Evolutionary conservation across 2,888 invertebrate species (phyloP), one percentile per base, ranked within the genome.

Genomic region (Cancer borealis): DNA sequence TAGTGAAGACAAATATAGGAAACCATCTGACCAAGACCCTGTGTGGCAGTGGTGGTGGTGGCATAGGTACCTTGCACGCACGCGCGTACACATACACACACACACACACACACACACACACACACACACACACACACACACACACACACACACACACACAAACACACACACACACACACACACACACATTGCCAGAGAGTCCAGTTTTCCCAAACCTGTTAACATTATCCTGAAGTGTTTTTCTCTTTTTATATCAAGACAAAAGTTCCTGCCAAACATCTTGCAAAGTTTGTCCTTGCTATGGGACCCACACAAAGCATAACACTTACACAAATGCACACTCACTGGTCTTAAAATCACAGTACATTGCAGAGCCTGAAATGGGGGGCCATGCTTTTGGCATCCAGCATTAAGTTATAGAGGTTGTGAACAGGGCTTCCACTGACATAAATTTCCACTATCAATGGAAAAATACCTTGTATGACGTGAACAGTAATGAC

Each of bases 311-410:
- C 91, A 92, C 49, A 92, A 92, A 94, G 92, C 92, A 94, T 92
- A 94, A 92, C 92, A 94, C 84, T 92, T 92, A 94, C 94, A 94
- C 92, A 91, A 92, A 89, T 94, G 92, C 94, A 94, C 94, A 94
- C 54, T 94, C 94, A 92, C 60, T 94, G 94, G 92, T 92, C 94
- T 94, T 94, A 89, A 84, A 94, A 94, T 94, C 94, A 94, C 94
- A 94, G 94, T 92, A 94, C 92, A 94, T 94, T 92, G 92, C 94
- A 94, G 94, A 94, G 94, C 94, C 94, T 94, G 94, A 92, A 92
- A 92, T 94, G 92, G 94, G 94, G 88, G 84, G 94, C 92, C 94
- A 94, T 90, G 92, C 94, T 92, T 92, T 94, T 92, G 94, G 94
- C 94, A 94, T 94, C 94, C 90, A 94, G 92, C 92, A 92, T 94